Base-by-base conservation (phyloP, 2,888 invertebrate species). In the Oasisia sp. region DNA sequence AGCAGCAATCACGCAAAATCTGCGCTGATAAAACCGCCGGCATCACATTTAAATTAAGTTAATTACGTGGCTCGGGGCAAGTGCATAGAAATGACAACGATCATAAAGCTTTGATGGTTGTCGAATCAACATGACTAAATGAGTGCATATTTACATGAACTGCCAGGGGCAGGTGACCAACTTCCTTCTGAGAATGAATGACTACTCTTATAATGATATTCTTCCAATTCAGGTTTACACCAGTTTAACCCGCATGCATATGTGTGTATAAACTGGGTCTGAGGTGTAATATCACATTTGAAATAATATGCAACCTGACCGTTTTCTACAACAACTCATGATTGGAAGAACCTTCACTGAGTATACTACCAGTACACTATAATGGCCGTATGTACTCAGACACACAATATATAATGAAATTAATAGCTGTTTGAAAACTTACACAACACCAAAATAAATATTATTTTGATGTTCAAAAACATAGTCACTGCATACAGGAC, bases 151-250 rank as follows among this genome's bases (percentile, higher is more conserved):
- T 74, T 74, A 74, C 19, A 74, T 74, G 74, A 19, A 74, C 74
- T 74, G 74, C 74, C 74, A 74, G 27, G 74, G 19, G 74, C 74
- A 74, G 19, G 74, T 27, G 27, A 74, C 19, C 14, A 74, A 74
- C 74, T 74, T 74, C 74, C 74, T 74, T 74, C 74, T 74, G 27
- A 74, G 74, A 74, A 74, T 38, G 38, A 38, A 38, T 38, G 38
- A 38, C 4, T 56, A 56, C 56, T 56, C 19, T 56, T 56, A 74
- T n/a, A 74, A 74, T 27, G 14, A 74, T n/a, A 74, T 27, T 74
- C 74, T 74, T 74, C 74, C 74, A 74, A 74, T 74, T 74, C 74
- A 19, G 74, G 74, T 74, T 74, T 74, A n/a, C n/a, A 19, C 74
- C 27, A 7, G n/a, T 27, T 74, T 74, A 74, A 74, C 19, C 74